Conservation (phyloP, 2,888 invertebrate species). For the Pammene aurita region DNA sequence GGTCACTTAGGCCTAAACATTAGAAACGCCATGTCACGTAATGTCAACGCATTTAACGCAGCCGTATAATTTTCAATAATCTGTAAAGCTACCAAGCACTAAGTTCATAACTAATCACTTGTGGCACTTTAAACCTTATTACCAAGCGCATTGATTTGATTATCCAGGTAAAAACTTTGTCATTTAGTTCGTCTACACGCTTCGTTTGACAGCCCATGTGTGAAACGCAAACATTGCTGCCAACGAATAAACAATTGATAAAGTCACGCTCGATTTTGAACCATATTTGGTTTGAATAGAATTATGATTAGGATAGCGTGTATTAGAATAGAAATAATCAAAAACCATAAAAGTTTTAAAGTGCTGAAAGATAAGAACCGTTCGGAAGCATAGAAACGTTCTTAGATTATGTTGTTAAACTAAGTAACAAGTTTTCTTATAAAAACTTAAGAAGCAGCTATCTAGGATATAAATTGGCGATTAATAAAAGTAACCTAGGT, state of each 20-base stretch:
- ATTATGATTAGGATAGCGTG: not conserved
- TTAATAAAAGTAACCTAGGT: not conserved
- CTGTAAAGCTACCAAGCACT: not conserved
- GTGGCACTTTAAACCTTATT: not conserved
- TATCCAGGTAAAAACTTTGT: not conserved
- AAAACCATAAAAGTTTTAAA: slow-evolving; percentile 38
- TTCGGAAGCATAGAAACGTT: slow-evolving; percentile 32
- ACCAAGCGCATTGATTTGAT: not conserved
- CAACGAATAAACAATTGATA: slow-evolving; percentile 23
- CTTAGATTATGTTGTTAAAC: slow-evolving; percentile 20
- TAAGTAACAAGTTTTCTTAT: not conserved
- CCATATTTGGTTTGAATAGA: slow-evolving; percentile 1
- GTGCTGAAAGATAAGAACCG: slow-evolving; percentile 38
- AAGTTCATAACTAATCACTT: not conserved
- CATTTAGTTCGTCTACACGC: slow-evolving; percentile 11
- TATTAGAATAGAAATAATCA: slow-evolving; percentile 32
- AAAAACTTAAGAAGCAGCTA: not conserved
- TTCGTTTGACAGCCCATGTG: slow-evolving; percentile 36
- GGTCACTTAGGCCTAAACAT: slow-evolving; percentile 9
- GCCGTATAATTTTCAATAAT: slow-evolving; percentile 20
- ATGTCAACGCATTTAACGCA: slow-evolving; percentile 23
- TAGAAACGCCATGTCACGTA: slow-evolving; percentile 12
- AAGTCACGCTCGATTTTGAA: slow-evolving; percentile 8
- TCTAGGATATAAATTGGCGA: not conserved
- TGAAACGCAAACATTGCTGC: slow-evolving; percentile 40